Evolutionary conservation across 1,140 invertebrate genomes (phyloP), one percentile per base, ranked within the genome.

Genomic region (Pantala flavescens): DNA sequence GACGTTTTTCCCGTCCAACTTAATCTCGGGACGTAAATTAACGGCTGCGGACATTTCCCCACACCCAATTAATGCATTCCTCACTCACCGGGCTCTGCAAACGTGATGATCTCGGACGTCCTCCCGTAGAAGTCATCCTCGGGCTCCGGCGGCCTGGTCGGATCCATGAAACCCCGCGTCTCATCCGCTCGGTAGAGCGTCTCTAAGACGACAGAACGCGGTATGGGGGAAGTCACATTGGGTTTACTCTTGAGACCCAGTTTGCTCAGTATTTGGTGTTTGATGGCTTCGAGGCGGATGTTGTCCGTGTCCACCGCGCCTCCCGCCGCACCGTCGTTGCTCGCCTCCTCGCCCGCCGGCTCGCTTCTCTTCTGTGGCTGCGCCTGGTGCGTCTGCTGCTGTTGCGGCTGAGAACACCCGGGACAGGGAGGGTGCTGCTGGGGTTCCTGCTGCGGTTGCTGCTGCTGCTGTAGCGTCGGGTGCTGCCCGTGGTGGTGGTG

Each of bases 61-160:
- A 36, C 28, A 5, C 28, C 28, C 28, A 36, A 36, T 36, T 36
- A 36, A 36, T 36, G 9, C 28, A 36, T 36, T 36, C 28, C 3
- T 2, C 21, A 82, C 86, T 87, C 84, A 92, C 91, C 91, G 83
- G 88, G 88, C 81, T 93, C 91, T 7, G 91, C 90, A 80, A 93
- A 93, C 16, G 90, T 89, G 78, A 93, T 92, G 78, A 93, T 92
- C 82, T 93, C 91, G 24, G 90, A 90, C 7, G 91, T 92, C 76
- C 88, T 88, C 14, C 89, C 91, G 81, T 90, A 91, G 79, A 90
- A 92, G 78, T 92, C 90, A 79, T 92, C 90, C 74, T 86, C 85
- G 43, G 85, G 83, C 70, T 84, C 84, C 16, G 70, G 80, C 63
- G 49, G 76, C 79, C 78, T 75, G 80, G 77, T 76, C 42, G 73